Evolutionary conservation across 2,888 invertebrate species (phyloP).

Genomic region (Sepiola atlantica): DNA sequence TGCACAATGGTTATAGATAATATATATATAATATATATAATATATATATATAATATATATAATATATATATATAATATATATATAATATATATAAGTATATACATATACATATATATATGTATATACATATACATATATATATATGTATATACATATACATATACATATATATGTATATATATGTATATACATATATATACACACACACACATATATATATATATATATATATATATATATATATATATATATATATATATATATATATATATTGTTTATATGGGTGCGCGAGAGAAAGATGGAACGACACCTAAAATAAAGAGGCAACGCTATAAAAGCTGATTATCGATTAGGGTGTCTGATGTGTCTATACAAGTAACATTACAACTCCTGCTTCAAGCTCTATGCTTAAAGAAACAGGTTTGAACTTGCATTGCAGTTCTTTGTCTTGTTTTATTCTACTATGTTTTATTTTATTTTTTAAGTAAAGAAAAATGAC

Average conservation of each 20-base stretch:
- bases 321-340: background rate
- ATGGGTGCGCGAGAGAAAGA: background rate
- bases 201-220: background rate
- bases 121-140: background rate
- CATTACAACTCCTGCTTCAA: background rate
- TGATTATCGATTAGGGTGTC: background rate
- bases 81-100: background rate
- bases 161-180: background rate
- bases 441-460: background rate
- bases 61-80: background rate
- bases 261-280: too few species aligned
- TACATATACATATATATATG: background rate
- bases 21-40: too few species aligned
- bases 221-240: background rate
- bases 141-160: background rate
- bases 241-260: too few species aligned
- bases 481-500: slow-evolving; percentile 5
- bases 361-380: background rate
- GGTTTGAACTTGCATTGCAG: background rate
- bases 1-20: too few species aligned
- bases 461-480: too few species aligned
- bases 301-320: background rate
- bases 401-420: background rate
- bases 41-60: too few species aligned
- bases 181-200: background rate